phyloP scores from a whole-genome alignment of 2,113 vertebrate species.

The Phyllostomus hastatus region DNA sequence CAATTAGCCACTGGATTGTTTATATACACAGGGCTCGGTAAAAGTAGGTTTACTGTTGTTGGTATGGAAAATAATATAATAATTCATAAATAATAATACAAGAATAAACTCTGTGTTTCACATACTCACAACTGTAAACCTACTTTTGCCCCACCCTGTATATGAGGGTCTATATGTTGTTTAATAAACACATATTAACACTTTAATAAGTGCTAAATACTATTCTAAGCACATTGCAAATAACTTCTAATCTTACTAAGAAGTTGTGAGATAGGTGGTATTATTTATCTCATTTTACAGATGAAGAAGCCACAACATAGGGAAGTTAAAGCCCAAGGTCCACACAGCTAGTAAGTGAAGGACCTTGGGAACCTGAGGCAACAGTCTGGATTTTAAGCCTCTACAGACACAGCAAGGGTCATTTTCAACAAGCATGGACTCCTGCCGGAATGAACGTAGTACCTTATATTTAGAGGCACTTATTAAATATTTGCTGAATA shows the following conservation, averaged over 20 bases:
- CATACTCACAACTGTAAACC: no score
- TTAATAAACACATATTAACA: neutral
- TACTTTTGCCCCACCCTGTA: neutral
- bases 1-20: neutral
- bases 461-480: neutral
- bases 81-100: no score
- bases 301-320: neutral
- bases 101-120: no score
- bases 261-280: neutral
- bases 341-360: neutral
- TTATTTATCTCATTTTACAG: neutral
- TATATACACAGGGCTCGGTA: no score
- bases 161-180: neutral
- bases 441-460: neutral
- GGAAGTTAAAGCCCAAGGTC: neutral
- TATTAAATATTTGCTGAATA: neutral
- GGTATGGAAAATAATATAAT: no score
- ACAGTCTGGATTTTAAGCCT: neutral
- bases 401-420: neutral
- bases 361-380: neutral
- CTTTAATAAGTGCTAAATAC: neutral
- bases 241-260: neutral
- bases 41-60: no score
- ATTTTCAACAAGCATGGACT: neutral
- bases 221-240: neutral